Evolutionary conservation across 2,888 invertebrate species (phyloP).

Genomic region (Phyllotreta striolata): DNA sequence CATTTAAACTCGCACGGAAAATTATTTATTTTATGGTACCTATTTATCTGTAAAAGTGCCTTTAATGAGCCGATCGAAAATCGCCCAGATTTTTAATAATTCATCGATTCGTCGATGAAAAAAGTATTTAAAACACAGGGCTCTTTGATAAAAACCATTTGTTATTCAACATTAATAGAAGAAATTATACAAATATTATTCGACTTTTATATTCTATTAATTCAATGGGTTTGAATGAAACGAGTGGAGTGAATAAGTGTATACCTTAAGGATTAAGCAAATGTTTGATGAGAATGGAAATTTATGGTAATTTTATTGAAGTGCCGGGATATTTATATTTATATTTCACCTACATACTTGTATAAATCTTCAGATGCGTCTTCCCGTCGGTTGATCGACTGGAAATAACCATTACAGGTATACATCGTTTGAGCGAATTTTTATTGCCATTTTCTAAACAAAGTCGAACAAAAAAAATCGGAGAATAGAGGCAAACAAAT

Average conservation of each 20-base stretch:
- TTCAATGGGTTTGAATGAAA: slow-evolving; percentile 31
- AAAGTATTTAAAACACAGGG: slow-evolving; percentile 15
- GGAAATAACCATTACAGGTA: neutral
- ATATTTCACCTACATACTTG: slow-evolving; percentile 33
- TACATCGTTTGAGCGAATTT: no score
- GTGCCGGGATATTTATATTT: slow-evolving; percentile 27
- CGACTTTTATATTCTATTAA: slow-evolving; percentile 33
- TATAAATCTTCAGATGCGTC: slow-evolving; percentile 22
- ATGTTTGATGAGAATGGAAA: slow-evolving; percentile 33
- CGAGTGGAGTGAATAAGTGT: slow-evolving; percentile 31
- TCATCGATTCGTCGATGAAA: no score
- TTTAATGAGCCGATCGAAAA: no score
- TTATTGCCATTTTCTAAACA: no score
- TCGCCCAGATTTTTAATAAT: no score
- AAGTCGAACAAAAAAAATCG: no score
- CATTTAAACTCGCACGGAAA: slow-evolving; percentile 24
- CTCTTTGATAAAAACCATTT: slow-evolving; percentile 24
- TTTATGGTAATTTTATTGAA: slow-evolving; percentile 32
- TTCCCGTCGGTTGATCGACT: slow-evolving; percentile 19
- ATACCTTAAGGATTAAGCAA: slow-evolving; percentile 33
- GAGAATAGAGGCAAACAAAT: neutral
- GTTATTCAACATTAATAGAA: slow-evolving; percentile 26
- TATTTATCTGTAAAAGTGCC: neutral
- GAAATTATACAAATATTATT: slow-evolving; percentile 31
- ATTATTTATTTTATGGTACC: neutral